phyloP scores from a whole-genome alignment of 1,140 invertebrate species.

The Augochlora pura region DNA sequence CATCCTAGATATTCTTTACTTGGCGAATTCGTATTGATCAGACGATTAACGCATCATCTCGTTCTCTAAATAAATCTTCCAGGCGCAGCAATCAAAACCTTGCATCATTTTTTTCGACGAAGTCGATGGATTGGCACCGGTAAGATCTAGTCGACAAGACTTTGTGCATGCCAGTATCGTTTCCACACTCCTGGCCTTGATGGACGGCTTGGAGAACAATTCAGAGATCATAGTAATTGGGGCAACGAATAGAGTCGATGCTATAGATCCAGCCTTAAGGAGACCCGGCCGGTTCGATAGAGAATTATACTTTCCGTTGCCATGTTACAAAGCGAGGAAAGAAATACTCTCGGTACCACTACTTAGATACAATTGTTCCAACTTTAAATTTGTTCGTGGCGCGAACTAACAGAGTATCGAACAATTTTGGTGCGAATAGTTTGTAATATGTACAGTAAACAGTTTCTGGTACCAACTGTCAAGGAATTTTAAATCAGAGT shows the following conservation, averaged over 20 bases:
- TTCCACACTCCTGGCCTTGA: constrained; percentile 85
- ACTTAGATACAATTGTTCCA: neutral
- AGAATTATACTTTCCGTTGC: constrained; percentile 78
- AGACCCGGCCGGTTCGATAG: constrained; percentile 86
- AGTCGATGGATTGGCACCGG: constrained; percentile 87
- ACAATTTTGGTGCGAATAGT: neutral
- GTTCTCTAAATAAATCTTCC: constrained; percentile 39
- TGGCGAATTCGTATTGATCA: too few species aligned
- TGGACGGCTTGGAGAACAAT: constrained; percentile 86
- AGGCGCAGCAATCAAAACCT: constrained; percentile 86
- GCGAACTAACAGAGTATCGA: neutral
- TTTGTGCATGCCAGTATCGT: constrained; percentile 84
- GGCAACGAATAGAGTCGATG: constrained; percentile 87
- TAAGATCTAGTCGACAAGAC: constrained; percentile 83
- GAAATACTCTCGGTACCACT: constrained; percentile 82
- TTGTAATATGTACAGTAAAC: too few species aligned
- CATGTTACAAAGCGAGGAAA: constrained; percentile 74
- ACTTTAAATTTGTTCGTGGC: too few species aligned
- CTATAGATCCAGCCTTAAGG: constrained; percentile 87
- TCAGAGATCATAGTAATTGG: constrained; percentile 87
- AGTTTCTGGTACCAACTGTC: too few species aligned
- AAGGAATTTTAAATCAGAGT: too few species aligned
- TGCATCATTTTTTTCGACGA: constrained; percentile 90
- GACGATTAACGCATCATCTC: neutral
- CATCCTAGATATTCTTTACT: too few species aligned